Percentiles rank a stretch among this genome's conserved stretches.
Conservation (phyloP, 2,113 vertebrate species). For the Antennarius striatus region DNA sequence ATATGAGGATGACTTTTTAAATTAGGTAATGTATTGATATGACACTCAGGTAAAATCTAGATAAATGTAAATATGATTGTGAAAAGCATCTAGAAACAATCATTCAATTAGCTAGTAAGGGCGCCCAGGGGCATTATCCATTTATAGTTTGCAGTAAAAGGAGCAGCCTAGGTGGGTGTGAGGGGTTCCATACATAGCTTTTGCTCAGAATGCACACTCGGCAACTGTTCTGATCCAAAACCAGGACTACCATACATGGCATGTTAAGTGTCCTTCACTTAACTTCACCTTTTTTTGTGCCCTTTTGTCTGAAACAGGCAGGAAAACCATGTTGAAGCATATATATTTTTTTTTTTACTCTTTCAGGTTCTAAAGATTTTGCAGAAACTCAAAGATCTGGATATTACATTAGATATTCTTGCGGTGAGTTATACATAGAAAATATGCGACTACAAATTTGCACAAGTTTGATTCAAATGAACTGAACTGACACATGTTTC, state of each 20-base stretch:
- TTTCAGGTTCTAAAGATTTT: constrained; percentile 83
- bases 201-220: constrained; percentile 72
- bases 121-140: constrained; percentile 56
- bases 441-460: neutral
- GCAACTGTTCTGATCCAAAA: constrained; percentile 68
- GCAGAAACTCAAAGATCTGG: constrained; percentile 81
- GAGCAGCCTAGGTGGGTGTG: constrained; percentile 54
- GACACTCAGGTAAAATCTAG: neutral
- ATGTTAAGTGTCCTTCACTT: constrained; percentile 14
- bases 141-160: constrained; percentile 76
- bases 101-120: constrained; percentile 1
- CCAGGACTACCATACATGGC: constrained; percentile 67
- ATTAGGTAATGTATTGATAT: neutral
- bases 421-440: constrained; percentile 76
- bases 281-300: neutral
- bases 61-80: no score
- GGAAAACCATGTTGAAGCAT: neutral
- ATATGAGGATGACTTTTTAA: no score
- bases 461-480: neutral
- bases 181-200: constrained; percentile 67
- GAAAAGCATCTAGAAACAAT: neutral
- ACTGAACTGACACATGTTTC: neutral
- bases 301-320: neutral
- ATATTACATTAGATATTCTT: constrained; percentile 85
- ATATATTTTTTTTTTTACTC: constrained; percentile 8